phyloP scores from a whole-genome alignment of 2,113 vertebrate genomes.

The Prolemur simus region DNA sequence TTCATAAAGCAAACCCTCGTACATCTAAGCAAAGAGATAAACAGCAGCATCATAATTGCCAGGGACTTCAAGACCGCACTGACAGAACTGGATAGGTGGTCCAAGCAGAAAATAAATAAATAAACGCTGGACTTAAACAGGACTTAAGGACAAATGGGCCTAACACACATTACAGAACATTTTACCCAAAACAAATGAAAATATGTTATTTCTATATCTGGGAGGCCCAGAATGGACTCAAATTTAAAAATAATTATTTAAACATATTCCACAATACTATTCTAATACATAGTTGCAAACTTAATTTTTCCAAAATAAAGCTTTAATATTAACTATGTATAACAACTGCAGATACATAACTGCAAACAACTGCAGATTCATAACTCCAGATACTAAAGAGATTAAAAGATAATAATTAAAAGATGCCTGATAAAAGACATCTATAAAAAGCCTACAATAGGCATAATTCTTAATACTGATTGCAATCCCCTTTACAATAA shows the following conservation, averaged over 20 bases:
- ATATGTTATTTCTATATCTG: background rate
- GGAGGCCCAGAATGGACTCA: background rate
- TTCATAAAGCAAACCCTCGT: too few relatives aligned
- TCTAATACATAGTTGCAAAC: background rate
- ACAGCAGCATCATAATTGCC: too few relatives aligned
- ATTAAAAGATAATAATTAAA: background rate
- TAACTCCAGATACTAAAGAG: background rate
- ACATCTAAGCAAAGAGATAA: too few relatives aligned
- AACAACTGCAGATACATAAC: background rate
- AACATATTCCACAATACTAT: background rate
- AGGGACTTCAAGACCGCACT: too few relatives aligned
- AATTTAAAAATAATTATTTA: background rate
- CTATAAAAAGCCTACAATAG: background rate
- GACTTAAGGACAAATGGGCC: too few relatives aligned
- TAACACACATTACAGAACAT: too few relatives aligned
- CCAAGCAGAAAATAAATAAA: too few relatives aligned
- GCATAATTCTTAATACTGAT: background rate
- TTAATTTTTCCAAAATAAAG: background rate
- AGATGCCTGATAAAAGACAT: background rate
- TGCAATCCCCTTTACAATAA: background rate
- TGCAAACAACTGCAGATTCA: background rate
- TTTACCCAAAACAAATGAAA: background rate
- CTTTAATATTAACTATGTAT: background rate
- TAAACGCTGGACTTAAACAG: too few relatives aligned
- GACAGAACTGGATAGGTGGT: too few relatives aligned